A percentile compares a stretch with the other conserved stretches of the same genome.
Evolutionary conservation across 2,797 vertebrate genomes (phyloP).

Genomic region (Microctenopoma stevenorrisi): DNA sequence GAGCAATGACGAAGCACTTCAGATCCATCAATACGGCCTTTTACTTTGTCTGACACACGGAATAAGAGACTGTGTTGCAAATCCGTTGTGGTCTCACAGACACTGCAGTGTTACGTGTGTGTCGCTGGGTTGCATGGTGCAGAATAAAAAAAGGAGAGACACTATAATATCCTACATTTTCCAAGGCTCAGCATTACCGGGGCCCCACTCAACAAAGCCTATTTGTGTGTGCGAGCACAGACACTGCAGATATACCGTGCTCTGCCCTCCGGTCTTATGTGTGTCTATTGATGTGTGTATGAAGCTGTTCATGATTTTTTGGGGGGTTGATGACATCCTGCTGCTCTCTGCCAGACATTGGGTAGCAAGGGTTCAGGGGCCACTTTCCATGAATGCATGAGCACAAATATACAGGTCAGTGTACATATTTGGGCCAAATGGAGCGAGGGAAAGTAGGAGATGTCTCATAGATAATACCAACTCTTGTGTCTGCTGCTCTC

Average conservation of each 20-base stretch:
- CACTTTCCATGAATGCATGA: constrained; percentile 46
- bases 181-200: constrained; percentile 43
- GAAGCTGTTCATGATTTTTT: constrained; percentile 19
- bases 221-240: constrained; percentile 60
- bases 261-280: constrained; percentile 46
- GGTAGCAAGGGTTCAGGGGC: constrained; percentile 21
- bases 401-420: constrained; percentile 26
- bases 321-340: constrained; percentile 32
- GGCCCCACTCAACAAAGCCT: constrained; percentile 53
- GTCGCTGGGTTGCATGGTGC: constrained; percentile 45
- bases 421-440: constrained; percentile 53
- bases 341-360: constrained; percentile 37
- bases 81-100: constrained; percentile 25
- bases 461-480: constrained; percentile 12
- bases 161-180: constrained; percentile 69
- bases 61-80: constrained; percentile 5
- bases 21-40: constrained; percentile 16
- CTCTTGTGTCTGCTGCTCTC: constrained; percentile 16
- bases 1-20: constrained; percentile 10
- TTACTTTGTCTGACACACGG: neutral
- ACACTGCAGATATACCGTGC: constrained; percentile 31
- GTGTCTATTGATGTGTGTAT: constrained; percentile 7
- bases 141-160: constrained; percentile 31
- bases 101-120: constrained; percentile 42
- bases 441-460: constrained; percentile 44